Conservation (phyloP, 2,797 vertebrate species). For the Artibeus jamaicensis region DNA sequence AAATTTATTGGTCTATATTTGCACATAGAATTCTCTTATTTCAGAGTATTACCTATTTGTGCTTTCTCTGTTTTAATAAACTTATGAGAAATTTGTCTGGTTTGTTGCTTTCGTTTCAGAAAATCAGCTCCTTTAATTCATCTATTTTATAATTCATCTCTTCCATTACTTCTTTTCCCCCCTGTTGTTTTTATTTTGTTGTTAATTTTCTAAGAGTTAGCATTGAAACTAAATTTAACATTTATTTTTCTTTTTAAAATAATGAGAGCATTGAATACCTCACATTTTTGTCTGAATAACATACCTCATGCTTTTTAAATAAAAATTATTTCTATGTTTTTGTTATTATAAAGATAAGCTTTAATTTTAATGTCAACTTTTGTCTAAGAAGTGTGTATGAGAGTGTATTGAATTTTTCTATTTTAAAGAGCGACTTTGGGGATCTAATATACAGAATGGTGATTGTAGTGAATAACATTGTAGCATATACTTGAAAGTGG, state of each 20-base stretch:
- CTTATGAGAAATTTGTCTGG: constrained; percentile 24
- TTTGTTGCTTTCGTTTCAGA: constrained; percentile 37
- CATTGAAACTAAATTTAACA: neutral
- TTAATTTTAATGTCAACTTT: neutral
- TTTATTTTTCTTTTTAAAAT: neutral
- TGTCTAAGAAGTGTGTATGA: neutral
- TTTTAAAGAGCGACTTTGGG: neutral
- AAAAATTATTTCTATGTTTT: neutral
- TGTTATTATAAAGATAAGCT: neutral
- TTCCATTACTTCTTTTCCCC: neutral
- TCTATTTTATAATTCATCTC: neutral
- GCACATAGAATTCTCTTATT: neutral
- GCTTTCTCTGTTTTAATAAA: constrained; percentile 37
- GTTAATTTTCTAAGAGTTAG: constrained; percentile 13
- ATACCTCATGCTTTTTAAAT: neutral
- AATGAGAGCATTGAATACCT: neutral
- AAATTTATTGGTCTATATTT: neutral
- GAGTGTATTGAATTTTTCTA: neutral
- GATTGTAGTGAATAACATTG: neutral
- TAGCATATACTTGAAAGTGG: neutral
- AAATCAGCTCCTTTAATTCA: neutral
- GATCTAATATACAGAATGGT: neutral
- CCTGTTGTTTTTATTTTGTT: neutral
- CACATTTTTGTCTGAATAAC: neutral
- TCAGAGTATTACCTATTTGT: neutral